These are phyloP conservation scores for Quiscalus mexicanus DNA, from an alignment of 2,113 vertebrate species.

Conservation along the genomic window DNA sequence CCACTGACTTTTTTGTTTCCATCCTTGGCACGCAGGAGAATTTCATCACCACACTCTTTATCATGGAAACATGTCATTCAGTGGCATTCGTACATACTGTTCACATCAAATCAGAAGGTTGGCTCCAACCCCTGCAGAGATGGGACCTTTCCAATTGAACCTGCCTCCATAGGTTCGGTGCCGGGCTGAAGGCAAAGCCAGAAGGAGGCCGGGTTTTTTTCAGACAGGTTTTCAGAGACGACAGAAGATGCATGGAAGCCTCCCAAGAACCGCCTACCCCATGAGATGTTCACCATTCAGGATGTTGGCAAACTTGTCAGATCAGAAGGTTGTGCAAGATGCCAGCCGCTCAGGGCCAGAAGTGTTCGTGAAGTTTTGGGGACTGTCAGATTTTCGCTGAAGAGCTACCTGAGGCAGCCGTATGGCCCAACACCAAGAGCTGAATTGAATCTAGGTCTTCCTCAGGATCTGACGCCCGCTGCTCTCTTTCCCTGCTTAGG, in stretches of 20 bases:
- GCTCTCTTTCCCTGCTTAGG: constrained; percentile 42
- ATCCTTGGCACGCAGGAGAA: constrained; percentile 36
- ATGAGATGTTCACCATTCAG: constrained; percentile 61
- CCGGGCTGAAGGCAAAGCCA: constrained; percentile 40
- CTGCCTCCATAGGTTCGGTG: constrained; percentile 54
- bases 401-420: constrained; percentile 64
- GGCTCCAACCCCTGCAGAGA: constrained; percentile 43
- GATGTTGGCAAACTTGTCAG: constrained; percentile 68
- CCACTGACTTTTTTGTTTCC: constrained; percentile 67
- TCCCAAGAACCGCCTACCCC: constrained; percentile 65
- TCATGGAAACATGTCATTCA: constrained; percentile 67
- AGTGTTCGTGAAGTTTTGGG: constrained; percentile 53
- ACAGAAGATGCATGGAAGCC: constrained; percentile 64
- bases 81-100: constrained; percentile 48
- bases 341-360: constrained; percentile 53
- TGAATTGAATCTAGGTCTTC: constrained; percentile 48
- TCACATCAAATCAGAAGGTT: constrained; percentile 64
- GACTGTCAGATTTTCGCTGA: constrained; percentile 40
- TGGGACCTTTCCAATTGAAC: constrained; percentile 59
- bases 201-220: constrained; percentile 43
- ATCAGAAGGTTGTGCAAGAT: constrained; percentile 67
- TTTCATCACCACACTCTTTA: constrained; percentile 66
- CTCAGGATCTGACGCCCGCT: constrained; percentile 49
- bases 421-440: constrained; percentile 43
- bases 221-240: constrained; percentile 60